These are phyloP conservation scores for Spondyliosoma cantharus DNA, from an alignment of 2,797 vertebrate species.

Conservation along the genomic window DNA sequence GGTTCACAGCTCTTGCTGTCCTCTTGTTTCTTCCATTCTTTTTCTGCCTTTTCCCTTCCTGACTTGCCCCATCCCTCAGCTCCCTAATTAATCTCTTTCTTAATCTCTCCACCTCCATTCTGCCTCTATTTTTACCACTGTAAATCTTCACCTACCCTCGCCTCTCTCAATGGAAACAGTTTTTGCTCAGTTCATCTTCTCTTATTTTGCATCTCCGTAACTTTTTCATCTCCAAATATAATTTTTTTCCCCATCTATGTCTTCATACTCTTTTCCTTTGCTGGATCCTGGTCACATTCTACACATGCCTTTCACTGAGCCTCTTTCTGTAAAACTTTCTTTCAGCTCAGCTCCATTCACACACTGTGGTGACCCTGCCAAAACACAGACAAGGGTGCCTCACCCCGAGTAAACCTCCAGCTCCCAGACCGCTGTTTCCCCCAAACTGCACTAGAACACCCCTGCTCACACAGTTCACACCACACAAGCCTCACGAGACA, in stretches of 20 bases:
- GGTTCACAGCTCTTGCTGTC: constrained; percentile 13
- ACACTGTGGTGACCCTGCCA: constrained; percentile 80
- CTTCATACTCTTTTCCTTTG: constrained; percentile 40
- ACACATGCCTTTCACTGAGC: constrained; percentile 82
- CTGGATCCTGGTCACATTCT: constrained; percentile 78
- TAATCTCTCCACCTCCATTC: constrained; percentile 76
- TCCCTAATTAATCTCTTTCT: constrained; percentile 77
- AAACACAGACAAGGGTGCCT: constrained; percentile 79
- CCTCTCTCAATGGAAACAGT: constrained; percentile 4
- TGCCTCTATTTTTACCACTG: constrained; percentile 76
- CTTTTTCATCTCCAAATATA: constrained; percentile 16
- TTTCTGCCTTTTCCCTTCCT: constrained; percentile 51
- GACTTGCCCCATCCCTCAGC: constrained; percentile 57
- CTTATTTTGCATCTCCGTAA: constrained; percentile 4
- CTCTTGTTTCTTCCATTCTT: constrained; percentile 36
- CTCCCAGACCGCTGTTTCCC: constrained; percentile 48
- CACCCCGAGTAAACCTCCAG: constrained; percentile 63
- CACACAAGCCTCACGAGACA: constrained; percentile 35
- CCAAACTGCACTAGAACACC: constrained; percentile 48
- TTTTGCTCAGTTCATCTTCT: constrained; percentile 9
- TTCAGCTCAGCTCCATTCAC: constrained; percentile 82
- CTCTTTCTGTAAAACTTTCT: constrained; percentile 82
- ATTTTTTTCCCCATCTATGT: constrained; percentile 10
- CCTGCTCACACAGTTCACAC: constrained; percentile 28
- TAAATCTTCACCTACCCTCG: constrained; percentile 59